Conservation (phyloP, 2,888 invertebrate genomes). For the Eupsilia transversa region DNA sequence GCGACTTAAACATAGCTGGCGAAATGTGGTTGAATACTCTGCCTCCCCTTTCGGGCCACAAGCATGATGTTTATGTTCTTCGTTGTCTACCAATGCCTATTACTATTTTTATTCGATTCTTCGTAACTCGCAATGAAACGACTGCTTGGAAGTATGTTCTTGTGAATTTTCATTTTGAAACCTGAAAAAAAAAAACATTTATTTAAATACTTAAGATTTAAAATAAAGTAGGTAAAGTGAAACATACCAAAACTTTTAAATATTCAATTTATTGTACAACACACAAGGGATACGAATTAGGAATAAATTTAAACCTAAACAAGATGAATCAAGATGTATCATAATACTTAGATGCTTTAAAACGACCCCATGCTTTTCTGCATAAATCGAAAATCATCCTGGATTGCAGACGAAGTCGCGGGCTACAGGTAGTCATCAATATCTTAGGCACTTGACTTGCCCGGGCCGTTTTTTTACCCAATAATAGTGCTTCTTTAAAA, state of each 20-base stretch:
- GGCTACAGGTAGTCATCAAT: too few relatives aligned
- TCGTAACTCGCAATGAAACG: neutral
- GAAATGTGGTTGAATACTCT: neutral
- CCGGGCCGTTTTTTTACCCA: too few relatives aligned
- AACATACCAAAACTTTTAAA: neutral
- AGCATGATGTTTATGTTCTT: neutral
- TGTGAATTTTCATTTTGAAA: neutral
- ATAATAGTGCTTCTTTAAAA: too few relatives aligned
- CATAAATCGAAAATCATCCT: too few relatives aligned
- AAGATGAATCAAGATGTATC: neutral
- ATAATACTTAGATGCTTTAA: neutral
- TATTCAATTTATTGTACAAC: neutral
- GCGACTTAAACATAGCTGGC: neutral
- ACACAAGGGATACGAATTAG: too few relatives aligned
- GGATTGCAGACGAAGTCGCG: too few relatives aligned
- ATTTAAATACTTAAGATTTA: neutral
- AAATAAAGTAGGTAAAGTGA: neutral
- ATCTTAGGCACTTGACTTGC: too few relatives aligned
- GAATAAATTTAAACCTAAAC: neutral
- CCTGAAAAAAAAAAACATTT: slow-evolving; percentile 6
- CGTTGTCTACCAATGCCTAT: neutral
- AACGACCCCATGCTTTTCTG: neutral
- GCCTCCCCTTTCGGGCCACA: neutral
- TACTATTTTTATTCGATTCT: neutral
- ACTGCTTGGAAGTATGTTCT: slow-evolving; percentile 23